These are phyloP conservation scores for Austrofundulus limnaeus DNA, from an alignment of 2,113 vertebrate species.

Conservation along the genomic window DNA sequence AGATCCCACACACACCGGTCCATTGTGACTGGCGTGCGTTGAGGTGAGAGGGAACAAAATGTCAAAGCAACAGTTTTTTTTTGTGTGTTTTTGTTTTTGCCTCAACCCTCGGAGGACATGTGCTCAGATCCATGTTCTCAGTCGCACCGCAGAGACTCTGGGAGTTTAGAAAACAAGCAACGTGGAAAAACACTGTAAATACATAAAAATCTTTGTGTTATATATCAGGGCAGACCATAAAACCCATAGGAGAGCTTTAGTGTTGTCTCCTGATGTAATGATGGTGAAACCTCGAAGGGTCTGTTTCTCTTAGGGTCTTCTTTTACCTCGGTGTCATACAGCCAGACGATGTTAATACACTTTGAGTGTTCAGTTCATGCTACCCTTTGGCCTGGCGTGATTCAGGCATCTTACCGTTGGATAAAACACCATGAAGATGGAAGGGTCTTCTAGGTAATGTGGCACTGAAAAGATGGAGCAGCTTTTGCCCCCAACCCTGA, in stretches of 20 bases:
- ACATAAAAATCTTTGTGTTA: conserved; percentile 11
- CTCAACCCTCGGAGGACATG: conserved; percentile 69
- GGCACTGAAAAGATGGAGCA: conserved; percentile 61
- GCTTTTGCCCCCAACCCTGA: conserved; percentile 68
- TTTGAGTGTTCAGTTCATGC: conserved; percentile 23
- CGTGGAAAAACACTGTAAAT: conserved; percentile 35
- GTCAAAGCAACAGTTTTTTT: conserved; percentile 83
- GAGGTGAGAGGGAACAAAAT: conserved; percentile 83
- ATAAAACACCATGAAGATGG: conserved; percentile 20
- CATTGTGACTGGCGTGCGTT: conserved; percentile 77
- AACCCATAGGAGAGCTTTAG: background rate
- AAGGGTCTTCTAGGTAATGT: conserved; percentile 45
- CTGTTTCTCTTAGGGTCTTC: background rate
- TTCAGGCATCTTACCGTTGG: conserved; percentile 43
- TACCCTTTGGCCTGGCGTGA: conserved; percentile 60
- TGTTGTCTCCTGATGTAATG: background rate
- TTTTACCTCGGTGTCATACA: conserved; percentile 12
- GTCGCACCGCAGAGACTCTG: conserved; percentile 53
- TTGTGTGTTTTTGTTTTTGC: conserved; percentile 79
- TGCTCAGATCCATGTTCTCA: conserved; percentile 65
- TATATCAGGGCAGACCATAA: conserved; percentile 3
- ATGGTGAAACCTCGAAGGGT: background rate
- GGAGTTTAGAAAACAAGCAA: conserved; percentile 39
- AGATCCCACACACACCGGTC: conserved; percentile 75
- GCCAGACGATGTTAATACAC: conserved; percentile 53